Conservation (phyloP, 2,888 invertebrate species). For the Tinea semifulvella region DNA sequence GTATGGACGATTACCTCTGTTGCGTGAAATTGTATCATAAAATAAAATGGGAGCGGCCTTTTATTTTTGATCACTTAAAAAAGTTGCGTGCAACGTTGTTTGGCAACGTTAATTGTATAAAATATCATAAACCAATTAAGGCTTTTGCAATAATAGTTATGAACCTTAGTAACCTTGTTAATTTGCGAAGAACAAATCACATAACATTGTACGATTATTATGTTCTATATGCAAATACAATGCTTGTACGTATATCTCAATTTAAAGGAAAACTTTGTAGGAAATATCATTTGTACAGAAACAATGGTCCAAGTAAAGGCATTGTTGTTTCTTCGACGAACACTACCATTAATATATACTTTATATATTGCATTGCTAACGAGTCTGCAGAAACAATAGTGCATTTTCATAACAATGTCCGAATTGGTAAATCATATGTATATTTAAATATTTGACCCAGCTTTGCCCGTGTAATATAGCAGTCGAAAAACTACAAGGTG, state of each 20-base stretch:
- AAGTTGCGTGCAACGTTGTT: not conserved
- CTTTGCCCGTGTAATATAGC: no score
- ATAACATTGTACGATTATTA: not conserved
- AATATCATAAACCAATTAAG: not conserved
- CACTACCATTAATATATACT: not conserved
- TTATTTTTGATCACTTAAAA: conserved; percentile 2
- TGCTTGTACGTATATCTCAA: not conserved
- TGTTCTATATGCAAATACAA: no score
- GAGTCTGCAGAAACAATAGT: conserved; percentile 1
- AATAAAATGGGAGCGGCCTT: not conserved
- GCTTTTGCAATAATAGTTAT: not conserved
- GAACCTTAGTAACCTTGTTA: not conserved
- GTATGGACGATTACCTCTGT: not conserved
- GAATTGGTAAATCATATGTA: not conserved
- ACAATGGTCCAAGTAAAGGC: conserved; percentile 32
- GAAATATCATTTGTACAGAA: conserved; percentile 30
- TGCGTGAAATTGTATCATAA: conserved; percentile 6
- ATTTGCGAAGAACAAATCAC: not conserved
- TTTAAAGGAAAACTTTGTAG: conserved; percentile 21
- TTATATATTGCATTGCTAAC: not conserved
- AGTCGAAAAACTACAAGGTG: no score
- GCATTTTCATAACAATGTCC: not conserved
- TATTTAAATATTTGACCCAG: no score
- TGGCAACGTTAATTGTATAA: not conserved
- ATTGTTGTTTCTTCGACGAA: conserved; percentile 24